Base-by-base conservation (phyloP, 1,140 invertebrate genomes). In the Drosophila takahashii region DNA sequence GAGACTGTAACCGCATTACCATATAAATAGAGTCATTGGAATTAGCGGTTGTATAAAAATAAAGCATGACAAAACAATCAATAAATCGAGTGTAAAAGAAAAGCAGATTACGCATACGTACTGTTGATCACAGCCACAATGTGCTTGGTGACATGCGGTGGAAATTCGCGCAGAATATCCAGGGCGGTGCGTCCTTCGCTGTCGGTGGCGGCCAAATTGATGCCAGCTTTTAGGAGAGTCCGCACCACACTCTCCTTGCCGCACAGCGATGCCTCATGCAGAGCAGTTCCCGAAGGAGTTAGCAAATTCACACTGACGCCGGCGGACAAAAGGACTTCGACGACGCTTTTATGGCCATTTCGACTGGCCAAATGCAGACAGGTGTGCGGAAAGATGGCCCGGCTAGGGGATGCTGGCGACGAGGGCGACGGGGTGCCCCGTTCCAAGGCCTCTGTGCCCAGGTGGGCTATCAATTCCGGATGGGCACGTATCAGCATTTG, bases 201-300 rank as follows among this genome's bases (percentile, higher is more conserved):
- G 90, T 99, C 96, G 10, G 95, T 93, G 42, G 97, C 95, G 59
- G 95, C 94, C 11, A 97, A 93, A 92, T 98, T 96, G 22, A 97
- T 96, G 5, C 97, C 97, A 56, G 95, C 93, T 42, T 97, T 95
- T 5, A 99, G 92, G 13, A 99, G 93, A 0, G 97, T 94, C 53
- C 96, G 94, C 4, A 98, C 98, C 27, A 98, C 97, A 71, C 97
- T 96, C 72, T 97, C 95, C 93, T 99, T 99, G 51, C 98, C 98
- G 93, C 96, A 98, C 6, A 98, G 94, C 0, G 97, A 98, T 2
- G 98, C 98, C 89, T 99, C 98, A 93, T 99, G 98, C 64, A 99
- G 94, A 0, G 98, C 97, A 1, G 97, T 98, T 0, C 98, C 98
- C 27, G 95, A 95, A 51, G 95, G 95, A 1, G 98, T 98, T 72